Evolutionary conservation across 1,140 invertebrate genomes (phyloP).

Genomic region (Oryctes rhinoceros): DNA sequence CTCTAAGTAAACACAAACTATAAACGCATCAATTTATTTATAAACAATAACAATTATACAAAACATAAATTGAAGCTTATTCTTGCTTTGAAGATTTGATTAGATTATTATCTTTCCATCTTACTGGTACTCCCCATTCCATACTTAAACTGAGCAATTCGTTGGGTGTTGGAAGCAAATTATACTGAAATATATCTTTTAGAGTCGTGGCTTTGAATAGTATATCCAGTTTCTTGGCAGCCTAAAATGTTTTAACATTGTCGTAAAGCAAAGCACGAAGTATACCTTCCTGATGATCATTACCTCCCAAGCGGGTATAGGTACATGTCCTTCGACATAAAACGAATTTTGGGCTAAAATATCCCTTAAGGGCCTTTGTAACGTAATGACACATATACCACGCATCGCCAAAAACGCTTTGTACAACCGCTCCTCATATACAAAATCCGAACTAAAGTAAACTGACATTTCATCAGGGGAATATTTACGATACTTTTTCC

Average conservation of each 20-base stretch:
- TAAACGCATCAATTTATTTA: no score
- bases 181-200: conserved; percentile 47
- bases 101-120: conserved; percentile 43
- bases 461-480: conserved; percentile 24
- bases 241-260: conserved; percentile 47
- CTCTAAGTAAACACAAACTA: no score
- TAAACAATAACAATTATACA: no score
- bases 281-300: background rate
- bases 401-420: conserved; percentile 43
- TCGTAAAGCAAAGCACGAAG: background rate
- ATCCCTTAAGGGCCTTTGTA: conserved; percentile 46
- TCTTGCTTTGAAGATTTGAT: no score
- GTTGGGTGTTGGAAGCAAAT: conserved; percentile 50
- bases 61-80: no score
- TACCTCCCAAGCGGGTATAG: conserved; percentile 49
- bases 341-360: conserved; percentile 46
- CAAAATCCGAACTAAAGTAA: conserved; percentile 45
- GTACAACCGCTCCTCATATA: conserved; percentile 47
- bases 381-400: conserved; percentile 47
- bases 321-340: conserved; percentile 49
- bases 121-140: conserved; percentile 52
- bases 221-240: conserved; percentile 51
- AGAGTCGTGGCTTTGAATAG: conserved; percentile 47
- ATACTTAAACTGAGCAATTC: conserved; percentile 55
- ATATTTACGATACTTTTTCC: conserved; percentile 41